phyloP scores from a whole-genome alignment of 2,888 invertebrate genomes.

The Lutraria lutraria region DNA sequence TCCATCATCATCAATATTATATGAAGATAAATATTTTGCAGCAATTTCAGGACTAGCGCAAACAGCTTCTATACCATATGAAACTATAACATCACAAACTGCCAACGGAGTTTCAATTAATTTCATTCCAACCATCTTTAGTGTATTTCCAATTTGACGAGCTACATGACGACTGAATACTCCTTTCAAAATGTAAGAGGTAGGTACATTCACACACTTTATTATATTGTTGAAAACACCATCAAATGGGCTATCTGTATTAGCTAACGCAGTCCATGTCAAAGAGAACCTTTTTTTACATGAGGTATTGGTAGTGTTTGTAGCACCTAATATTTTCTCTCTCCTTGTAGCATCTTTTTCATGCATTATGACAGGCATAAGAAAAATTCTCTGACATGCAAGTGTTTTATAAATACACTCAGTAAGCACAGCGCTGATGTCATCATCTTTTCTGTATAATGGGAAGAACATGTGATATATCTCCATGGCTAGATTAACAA shows the following conservation, averaged over 20 bases:
- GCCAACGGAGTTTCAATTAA: slow-evolving; percentile 48
- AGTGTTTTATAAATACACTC: neutral
- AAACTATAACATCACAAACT: slow-evolving; percentile 16
- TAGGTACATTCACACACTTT: neutral
- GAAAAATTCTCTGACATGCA: neutral
- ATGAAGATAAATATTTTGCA: slow-evolving; percentile 59
- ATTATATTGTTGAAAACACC: slow-evolving; percentile 16
- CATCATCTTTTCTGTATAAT: neutral
- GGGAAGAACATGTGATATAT: neutral
- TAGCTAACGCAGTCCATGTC: neutral
- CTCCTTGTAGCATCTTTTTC: neutral
- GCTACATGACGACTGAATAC: neutral
- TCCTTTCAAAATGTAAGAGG: neutral
- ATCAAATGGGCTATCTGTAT: neutral
- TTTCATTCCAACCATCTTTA: slow-evolving; percentile 62
- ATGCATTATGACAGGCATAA: neutral
- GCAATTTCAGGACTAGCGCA: slow-evolving; percentile 37
- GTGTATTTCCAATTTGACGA: neutral
- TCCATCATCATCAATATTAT: neutral
- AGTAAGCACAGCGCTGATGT: neutral
- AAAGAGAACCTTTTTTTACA: neutral
- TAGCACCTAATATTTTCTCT: neutral
- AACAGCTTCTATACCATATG: neutral
- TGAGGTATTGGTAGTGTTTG: neutral
- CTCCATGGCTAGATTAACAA: neutral